Conservation (phyloP, 2,888 invertebrate genomes). For the Malthinus seriepunctatus region DNA sequence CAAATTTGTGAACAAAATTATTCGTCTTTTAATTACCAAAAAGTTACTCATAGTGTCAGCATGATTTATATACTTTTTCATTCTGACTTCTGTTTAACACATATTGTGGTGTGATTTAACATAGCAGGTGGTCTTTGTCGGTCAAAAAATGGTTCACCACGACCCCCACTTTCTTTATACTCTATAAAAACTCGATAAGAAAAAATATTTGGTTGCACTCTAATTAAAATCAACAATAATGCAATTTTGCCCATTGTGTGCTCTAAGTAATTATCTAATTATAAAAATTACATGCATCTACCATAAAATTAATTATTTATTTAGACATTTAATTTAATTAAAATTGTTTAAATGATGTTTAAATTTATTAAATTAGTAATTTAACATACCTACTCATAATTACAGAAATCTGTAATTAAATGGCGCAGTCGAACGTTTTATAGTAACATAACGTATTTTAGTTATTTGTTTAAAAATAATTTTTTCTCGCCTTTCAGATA, state of each 20-base stretch:
- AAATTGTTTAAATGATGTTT: no score
- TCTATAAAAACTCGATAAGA: no score
- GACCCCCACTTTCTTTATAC: not conserved
- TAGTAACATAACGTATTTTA: no score
- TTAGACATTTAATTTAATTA: no score
- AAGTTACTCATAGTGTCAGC: conserved; percentile 14
- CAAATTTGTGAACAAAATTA: conserved; percentile 1
- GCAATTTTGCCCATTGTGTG: not conserved
- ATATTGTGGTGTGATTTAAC: conserved; percentile 11
- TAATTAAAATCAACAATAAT: conserved; percentile 6
- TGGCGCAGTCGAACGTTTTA: no score
- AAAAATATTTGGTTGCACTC: not conserved
- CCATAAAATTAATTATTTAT: no score
- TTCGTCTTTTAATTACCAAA: conserved; percentile 12
- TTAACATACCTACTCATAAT: no score
- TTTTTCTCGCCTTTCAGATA: conserved; percentile 42
- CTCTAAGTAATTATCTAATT: no score
- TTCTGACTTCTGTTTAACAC: conserved; percentile 7
- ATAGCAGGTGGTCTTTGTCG: conserved; percentile 24
- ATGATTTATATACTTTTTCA: conserved; percentile 21
- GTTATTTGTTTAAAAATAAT: not conserved
- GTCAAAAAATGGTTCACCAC: not conserved
- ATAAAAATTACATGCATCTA: no score
- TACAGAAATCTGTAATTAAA: no score
- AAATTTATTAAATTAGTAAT: no score